Evolutionary conservation across 2,797 vertebrate genomes (phyloP).

Genomic region (Urocyon cinereoargenteus): DNA sequence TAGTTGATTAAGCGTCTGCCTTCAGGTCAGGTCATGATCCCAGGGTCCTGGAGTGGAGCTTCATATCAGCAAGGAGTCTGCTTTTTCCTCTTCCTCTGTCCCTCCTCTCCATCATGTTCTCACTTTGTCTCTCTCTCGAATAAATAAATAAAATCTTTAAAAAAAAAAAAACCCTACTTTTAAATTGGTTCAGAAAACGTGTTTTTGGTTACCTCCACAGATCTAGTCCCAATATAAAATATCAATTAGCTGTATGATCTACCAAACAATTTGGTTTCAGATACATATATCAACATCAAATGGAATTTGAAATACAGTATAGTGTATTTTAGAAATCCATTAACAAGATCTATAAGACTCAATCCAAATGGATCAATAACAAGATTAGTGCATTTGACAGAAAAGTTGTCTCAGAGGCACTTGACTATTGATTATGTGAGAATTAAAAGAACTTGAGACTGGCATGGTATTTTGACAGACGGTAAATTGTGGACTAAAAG

Average conservation of each 20-base stretch:
- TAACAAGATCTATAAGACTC: slow-evolving; percentile 27
- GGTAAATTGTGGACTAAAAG: neutral
- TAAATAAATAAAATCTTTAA: too few relatives aligned
- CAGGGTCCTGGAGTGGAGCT: too few relatives aligned
- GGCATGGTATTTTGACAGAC: slow-evolving; percentile 21
- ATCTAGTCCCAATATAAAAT: neutral
- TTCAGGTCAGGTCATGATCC: too few relatives aligned
- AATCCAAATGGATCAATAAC: slow-evolving; percentile 53
- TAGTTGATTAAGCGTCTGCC: too few relatives aligned
- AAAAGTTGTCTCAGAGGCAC: slow-evolving; percentile 26
- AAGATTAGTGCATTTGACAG: slow-evolving; percentile 25
- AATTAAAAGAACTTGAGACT: slow-evolving; percentile 57
- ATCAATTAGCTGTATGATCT: neutral
- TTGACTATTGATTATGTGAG: slow-evolving; percentile 37
- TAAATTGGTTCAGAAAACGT: slow-evolving; percentile 51
- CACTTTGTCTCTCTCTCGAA: too few relatives aligned
- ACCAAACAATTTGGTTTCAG: neutral
- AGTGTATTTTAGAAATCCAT: slow-evolving; percentile 58
- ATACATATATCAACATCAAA: slow-evolving; percentile 20
- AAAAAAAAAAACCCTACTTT: neutral
- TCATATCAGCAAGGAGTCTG: too few relatives aligned
- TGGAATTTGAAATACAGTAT: slow-evolving; percentile 51
- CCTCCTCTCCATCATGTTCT: too few relatives aligned
- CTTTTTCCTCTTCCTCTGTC: too few relatives aligned
- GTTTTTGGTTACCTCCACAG: neutral